Evolutionary conservation across 2,113 vertebrate species (phyloP).

Genomic region (Apteryx mantelli): DNA sequence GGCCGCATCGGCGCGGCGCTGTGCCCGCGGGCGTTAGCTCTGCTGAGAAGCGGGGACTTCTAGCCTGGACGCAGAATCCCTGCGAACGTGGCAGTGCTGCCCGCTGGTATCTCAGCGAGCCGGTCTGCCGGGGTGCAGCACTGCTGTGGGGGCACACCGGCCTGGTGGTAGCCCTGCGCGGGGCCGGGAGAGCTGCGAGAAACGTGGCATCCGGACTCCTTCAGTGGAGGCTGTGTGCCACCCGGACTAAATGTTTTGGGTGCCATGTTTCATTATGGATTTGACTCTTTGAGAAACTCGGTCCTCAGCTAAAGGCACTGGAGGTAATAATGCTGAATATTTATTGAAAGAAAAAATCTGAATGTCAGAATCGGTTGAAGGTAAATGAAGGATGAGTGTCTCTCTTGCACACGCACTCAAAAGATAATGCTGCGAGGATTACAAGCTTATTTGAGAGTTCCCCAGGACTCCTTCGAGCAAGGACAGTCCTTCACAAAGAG

Average conservation of each 20-base stretch:
- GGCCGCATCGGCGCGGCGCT: not conserved
- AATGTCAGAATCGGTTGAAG: not conserved
- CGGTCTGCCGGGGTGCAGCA: not conserved
- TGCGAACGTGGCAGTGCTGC: accelerated
- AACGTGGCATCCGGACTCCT: too few species aligned
- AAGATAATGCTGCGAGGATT: not conserved
- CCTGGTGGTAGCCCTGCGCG: not conserved
- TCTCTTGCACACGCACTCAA: not conserved
- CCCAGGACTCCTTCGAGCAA: not conserved
- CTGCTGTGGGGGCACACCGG: not conserved
- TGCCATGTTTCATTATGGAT: not conserved
- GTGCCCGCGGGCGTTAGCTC: not conserved
- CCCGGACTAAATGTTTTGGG: too few species aligned
- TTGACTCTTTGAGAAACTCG: not conserved
- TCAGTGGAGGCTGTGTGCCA: not conserved
- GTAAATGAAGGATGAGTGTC: not conserved
- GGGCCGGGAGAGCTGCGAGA: not conserved
- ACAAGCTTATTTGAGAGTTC: not conserved
- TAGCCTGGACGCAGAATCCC: not conserved
- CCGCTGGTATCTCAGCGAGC: not conserved
- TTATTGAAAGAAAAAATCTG: not conserved
- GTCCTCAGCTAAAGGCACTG: not conserved
- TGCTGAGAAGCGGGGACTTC: not conserved
- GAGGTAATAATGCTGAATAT: not conserved
- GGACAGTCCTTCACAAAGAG: not conserved